phyloP scores from a whole-genome alignment of 2,888 invertebrate genomes.

The Zaprionus obscuricornis region DNA sequence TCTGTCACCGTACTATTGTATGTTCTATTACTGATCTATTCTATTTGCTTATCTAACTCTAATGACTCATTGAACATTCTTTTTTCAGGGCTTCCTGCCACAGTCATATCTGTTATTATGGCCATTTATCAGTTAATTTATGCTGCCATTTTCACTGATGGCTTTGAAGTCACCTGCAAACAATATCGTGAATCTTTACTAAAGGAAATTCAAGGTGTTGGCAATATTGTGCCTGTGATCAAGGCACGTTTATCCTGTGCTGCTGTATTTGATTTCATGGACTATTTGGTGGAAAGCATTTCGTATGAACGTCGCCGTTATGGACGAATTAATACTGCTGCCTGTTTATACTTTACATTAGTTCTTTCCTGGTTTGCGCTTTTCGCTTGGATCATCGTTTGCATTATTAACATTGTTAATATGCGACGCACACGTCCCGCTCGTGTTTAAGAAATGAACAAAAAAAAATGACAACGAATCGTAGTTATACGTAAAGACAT shows the following conservation, averaged over 20 bases:
- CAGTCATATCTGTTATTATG: constrained; percentile 86
- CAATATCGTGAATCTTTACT: constrained; percentile 89
- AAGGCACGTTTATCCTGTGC: constrained; percentile 87
- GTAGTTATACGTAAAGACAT: too few relatives aligned
- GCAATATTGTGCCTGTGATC: constrained; percentile 82
- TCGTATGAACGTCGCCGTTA: constrained; percentile 87
- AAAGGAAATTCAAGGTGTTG: constrained; percentile 84
- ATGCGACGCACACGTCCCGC: constrained; percentile 81
- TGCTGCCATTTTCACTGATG: constrained; percentile 88
- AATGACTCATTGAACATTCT: neutral
- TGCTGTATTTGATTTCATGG: constrained; percentile 92
- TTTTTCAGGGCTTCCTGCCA: constrained; percentile 86
- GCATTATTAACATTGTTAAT: constrained; percentile 85
- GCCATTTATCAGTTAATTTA: constrained; percentile 88
- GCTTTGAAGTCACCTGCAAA: constrained; percentile 90
- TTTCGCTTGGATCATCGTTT: constrained; percentile 85
- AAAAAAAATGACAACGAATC: constrained; percentile 10
- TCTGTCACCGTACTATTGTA: constrained; percentile 87
- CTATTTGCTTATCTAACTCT: neutral
- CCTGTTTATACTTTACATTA: constrained; percentile 88
- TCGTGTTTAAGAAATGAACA: constrained; percentile 65
- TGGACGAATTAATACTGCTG: constrained; percentile 89
- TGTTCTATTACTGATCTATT: constrained; percentile 11
- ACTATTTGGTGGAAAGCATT: constrained; percentile 89
- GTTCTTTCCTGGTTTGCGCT: constrained; percentile 87